These are phyloP conservation scores for Melanerpes aurifrons DNA, from an alignment of 2,113 vertebrate species.

Conservation along the genomic window DNA sequence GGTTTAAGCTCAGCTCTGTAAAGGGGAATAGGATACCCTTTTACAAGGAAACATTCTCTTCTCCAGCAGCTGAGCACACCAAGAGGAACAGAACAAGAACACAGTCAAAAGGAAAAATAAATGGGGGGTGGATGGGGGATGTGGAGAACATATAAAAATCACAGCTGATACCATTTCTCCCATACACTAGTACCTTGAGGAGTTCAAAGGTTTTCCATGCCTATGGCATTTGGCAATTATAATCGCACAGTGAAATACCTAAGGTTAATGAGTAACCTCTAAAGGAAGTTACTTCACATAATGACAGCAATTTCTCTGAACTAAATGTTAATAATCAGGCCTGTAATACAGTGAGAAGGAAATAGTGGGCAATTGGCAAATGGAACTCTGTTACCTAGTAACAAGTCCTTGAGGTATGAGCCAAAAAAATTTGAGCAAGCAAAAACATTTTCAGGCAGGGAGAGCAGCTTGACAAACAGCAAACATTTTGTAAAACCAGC, in stretches of 20 bases:
- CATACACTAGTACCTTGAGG: constrained; percentile 73
- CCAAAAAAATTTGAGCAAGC: constrained; percentile 66
- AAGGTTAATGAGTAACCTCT: constrained; percentile 93
- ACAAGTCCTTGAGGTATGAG: constrained; percentile 77
- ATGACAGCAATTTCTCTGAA: constrained; percentile 96
- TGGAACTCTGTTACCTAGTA: constrained; percentile 88
- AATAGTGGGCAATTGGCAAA: constrained; percentile 89
- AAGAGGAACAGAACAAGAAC: background rate
- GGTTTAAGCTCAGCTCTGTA: background rate
- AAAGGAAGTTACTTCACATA: constrained; percentile 95
- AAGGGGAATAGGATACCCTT: background rate
- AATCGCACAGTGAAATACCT: constrained; percentile 90
- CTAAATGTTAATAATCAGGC: constrained; percentile 94
- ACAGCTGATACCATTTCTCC: constrained; percentile 68
- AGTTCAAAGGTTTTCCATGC: constrained; percentile 88
- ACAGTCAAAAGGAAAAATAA: constrained; percentile 37
- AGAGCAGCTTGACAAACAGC: constrained; percentile 77
- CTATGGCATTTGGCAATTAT: constrained; percentile 90
- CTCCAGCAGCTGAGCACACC: background rate
- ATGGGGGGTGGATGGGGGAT: background rate
- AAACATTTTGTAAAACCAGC: constrained; percentile 74
- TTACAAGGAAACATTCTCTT: background rate
- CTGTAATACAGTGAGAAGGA: constrained; percentile 87
- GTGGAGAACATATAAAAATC: constrained; percentile 47
- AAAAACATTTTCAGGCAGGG: constrained; percentile 71